These are phyloP conservation scores for Hetaerina americana DNA, from an alignment of 1,140 invertebrate species.

Conservation along the genomic window DNA sequence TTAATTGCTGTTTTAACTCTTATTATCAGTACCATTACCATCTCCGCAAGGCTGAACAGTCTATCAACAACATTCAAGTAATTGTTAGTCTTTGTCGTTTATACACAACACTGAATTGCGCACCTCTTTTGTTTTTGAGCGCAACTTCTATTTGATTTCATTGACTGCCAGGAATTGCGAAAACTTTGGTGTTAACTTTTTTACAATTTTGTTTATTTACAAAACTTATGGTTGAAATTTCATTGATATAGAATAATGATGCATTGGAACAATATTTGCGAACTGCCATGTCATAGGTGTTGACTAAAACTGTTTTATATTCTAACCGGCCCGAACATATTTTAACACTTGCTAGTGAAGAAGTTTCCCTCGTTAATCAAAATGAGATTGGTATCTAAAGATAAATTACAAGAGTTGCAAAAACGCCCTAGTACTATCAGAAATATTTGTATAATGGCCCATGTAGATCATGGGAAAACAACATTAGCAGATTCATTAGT, in stretches of 20 bases:
- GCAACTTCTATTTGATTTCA: background rate
- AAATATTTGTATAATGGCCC: slow-evolving; percentile 97
- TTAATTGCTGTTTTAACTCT: too few species aligned
- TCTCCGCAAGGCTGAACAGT: too few species aligned
- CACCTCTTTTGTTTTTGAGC: background rate
- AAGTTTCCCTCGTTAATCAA: slow-evolving; percentile 13
- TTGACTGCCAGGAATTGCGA: background rate
- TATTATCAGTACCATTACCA: too few species aligned
- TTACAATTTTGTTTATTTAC: too few species aligned
- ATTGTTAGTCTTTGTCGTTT: background rate
- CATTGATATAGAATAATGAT: too few species aligned
- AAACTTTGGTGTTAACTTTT: too few species aligned
- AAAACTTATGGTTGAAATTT: too few species aligned
- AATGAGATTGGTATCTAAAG: slow-evolving; percentile 39
- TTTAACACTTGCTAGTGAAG: background rate
- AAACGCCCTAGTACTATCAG: slow-evolving; percentile 57
- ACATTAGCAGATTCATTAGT: slow-evolving; percentile 90
- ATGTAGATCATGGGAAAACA: slow-evolving; percentile 99
- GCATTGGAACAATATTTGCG: too few species aligned
- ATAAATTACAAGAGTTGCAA: slow-evolving; percentile 52
- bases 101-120: background rate
- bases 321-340: too few species aligned
- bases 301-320: too few species aligned
- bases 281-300: too few species aligned
- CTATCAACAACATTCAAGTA: background rate